Conservation (phyloP, 2,113 vertebrate genomes). For the Oryzias javanicus region DNA sequence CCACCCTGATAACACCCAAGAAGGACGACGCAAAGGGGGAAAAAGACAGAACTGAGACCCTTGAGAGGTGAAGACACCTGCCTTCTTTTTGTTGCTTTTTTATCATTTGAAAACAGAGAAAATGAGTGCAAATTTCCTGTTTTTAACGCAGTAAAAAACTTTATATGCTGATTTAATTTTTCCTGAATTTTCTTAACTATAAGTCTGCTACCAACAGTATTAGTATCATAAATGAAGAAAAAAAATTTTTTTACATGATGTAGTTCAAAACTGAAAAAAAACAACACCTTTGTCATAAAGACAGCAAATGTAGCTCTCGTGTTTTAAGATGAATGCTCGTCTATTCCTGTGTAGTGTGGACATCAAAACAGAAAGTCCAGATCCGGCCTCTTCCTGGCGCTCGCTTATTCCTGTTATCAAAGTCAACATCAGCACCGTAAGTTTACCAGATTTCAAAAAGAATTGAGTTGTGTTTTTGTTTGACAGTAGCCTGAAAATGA, state of each 20-base stretch:
- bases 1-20: constrained; percentile 84
- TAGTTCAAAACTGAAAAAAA: too few species aligned
- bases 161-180: too few species aligned
- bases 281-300: background rate
- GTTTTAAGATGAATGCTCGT: background rate
- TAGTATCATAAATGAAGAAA: too few species aligned
- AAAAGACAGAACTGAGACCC: constrained; percentile 78
- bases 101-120: too few species aligned
- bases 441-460: constrained; percentile 46
- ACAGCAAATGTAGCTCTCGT: background rate
- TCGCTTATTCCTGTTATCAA: constrained; percentile 98
- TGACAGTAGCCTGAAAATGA: too few species aligned
- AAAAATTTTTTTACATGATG: too few species aligned
- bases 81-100: background rate
- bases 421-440: constrained; percentile 96
- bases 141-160: too few species aligned
- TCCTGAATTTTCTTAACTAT: too few species aligned
- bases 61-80: constrained; percentile 81
- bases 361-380: constrained; percentile 89
- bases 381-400: constrained; percentile 93
- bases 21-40: constrained; percentile 84
- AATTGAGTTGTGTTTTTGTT: background rate
- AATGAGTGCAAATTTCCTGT: too few species aligned
- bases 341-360: constrained; percentile 77
- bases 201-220: too few species aligned